phyloP scores from a whole-genome alignment of 1,140 invertebrate genomes.

The Gryon sp. region DNA sequence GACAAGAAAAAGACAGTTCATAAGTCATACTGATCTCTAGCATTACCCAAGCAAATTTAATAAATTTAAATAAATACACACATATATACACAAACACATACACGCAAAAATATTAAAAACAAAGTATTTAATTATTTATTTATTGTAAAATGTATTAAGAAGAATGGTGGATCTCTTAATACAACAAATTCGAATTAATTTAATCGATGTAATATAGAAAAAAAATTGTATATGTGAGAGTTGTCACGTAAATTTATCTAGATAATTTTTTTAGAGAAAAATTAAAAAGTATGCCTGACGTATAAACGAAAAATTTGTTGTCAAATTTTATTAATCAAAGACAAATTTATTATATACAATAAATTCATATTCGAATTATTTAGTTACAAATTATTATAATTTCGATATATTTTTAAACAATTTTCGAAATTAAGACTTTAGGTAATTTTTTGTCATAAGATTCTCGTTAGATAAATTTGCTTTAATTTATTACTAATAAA shows the following conservation, averaged over 20 bases:
- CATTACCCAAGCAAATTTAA: conserved; percentile 64
- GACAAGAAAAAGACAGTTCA: conserved; percentile 54
- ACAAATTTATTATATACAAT: too few species aligned
- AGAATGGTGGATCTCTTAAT: conserved; percentile 73
- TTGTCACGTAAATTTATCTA: conserved; percentile 58
- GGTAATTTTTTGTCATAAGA: too few species aligned
- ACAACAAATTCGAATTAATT: conserved; percentile 70
- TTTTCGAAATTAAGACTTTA: too few species aligned
- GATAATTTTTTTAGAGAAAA: conserved; percentile 59
- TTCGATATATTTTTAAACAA: too few species aligned
- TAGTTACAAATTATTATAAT: too few species aligned
- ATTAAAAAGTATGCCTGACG: conserved; percentile 53
- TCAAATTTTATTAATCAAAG: too few species aligned
- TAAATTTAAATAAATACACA: conserved; percentile 13
- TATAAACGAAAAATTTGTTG: too few species aligned
- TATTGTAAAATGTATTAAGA: conserved; percentile 73
- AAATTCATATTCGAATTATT: too few species aligned
- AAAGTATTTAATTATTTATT: conserved; percentile 80
- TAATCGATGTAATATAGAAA: conserved; percentile 75
- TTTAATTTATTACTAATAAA: too few species aligned
- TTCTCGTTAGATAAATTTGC: too few species aligned
- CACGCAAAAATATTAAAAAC: too few species aligned
- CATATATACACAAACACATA: too few species aligned
- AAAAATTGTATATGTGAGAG: conserved; percentile 58
- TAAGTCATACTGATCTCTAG: conserved; percentile 70